These are phyloP conservation scores for Zosterops hypoxanthus DNA, from an alignment of 2,113 vertebrate species.

Conservation along the genomic window DNA sequence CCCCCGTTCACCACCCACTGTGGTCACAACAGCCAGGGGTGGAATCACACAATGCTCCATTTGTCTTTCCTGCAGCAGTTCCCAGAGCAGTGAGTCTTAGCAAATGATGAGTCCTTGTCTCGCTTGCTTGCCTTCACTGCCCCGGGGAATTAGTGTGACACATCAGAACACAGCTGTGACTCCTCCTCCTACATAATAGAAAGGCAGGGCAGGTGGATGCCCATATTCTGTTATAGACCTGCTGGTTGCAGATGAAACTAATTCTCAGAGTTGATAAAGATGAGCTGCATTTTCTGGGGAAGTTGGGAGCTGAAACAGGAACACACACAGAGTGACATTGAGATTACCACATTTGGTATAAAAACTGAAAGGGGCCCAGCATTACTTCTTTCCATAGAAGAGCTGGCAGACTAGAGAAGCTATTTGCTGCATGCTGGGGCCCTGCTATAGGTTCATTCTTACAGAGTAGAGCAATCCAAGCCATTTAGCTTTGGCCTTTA, in stretches of 20 bases:
- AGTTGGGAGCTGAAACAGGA: not conserved
- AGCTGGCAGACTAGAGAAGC: not conserved
- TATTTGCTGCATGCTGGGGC: not conserved
- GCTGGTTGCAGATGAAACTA: not conserved
- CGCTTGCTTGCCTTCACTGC: not conserved
- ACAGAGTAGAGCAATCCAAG: not conserved
- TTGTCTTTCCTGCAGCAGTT: not conserved
- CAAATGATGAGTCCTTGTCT: not conserved
- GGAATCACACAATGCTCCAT: not conserved
- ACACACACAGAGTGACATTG: not conserved
- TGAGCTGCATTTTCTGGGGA: conserved; percentile 3
- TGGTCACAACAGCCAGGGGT: not conserved
- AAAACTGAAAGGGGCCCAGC: not conserved
- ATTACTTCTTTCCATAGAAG: not conserved
- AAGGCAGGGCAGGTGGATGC: not conserved
- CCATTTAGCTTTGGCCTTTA: not conserved
- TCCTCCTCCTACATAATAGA: not conserved
- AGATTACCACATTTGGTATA: not conserved
- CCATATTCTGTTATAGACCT: not conserved
- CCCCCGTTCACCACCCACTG: not conserved
- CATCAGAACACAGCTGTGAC: not conserved
- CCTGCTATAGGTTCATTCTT: not conserved
- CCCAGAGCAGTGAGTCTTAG: not conserved
- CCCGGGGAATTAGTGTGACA: not conserved
- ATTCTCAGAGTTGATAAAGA: not conserved